Evolutionary conservation across 2,888 invertebrate genomes (phyloP).

Genomic region (Harpalus rubripes): DNA sequence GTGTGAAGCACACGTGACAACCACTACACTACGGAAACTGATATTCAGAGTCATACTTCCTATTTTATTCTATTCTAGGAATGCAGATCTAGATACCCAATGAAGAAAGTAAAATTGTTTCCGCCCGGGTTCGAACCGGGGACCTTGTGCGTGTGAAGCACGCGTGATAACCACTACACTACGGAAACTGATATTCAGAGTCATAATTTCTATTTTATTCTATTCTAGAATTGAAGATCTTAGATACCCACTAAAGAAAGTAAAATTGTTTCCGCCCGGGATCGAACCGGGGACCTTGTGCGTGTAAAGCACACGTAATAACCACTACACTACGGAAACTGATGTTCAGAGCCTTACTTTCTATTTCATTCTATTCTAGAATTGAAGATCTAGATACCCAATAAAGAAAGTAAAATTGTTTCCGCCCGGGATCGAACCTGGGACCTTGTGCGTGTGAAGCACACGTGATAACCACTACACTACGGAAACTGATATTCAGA

Average conservation of each 20-base stretch:
- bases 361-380: no score
- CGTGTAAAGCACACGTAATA: slow-evolving; percentile 90
- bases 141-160: slow-evolving; percentile 89
- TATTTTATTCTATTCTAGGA: no score
- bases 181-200: slow-evolving; percentile 79
- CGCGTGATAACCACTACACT: slow-evolving; percentile 90
- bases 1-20: slow-evolving; percentile 90
- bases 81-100: no score
- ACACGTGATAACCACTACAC: slow-evolving; percentile 90
- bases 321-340: slow-evolving; percentile 88
- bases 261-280: slow-evolving; percentile 82
- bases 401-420: slow-evolving; percentile 75
- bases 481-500: slow-evolving; percentile 80
- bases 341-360: no score
- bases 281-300: slow-evolving; percentile 87
- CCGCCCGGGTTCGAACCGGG: slow-evolving; percentile 87
- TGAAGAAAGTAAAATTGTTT: slow-evolving; percentile 76
- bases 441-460: slow-evolving; percentile 89
- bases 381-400: no score
- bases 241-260: no score
- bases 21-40: slow-evolving; percentile 87
- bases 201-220: no score
- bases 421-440: slow-evolving; percentile 87
- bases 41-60: no score
- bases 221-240: no score